Evolutionary conservation across 2,113 vertebrate species (phyloP), one percentile per base, ranked within the genome.

Genomic region (Pomatostomus ruficeps): DNA sequence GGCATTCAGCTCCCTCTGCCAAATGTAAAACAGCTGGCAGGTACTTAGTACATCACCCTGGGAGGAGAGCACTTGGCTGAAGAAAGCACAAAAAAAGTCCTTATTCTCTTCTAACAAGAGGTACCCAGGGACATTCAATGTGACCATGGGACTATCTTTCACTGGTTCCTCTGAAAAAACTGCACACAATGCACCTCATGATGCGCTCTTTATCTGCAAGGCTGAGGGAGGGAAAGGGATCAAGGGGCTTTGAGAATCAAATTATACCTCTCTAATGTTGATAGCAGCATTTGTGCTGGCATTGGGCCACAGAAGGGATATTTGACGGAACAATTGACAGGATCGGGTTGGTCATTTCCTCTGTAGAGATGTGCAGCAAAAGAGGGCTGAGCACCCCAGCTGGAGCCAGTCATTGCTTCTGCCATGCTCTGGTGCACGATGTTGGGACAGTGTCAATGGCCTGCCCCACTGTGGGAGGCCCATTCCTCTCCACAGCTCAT

Each of bases 1-100:
- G 13, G 4, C 31, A 28, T 88, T 96, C 63, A 57, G 28, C 22
- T 95, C 31, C 43, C 78, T 80, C 43, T 95, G 63, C 28, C 86
- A 94, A 67, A 59, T 59, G 67, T 61, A 97, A 85, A 81, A 74
- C 89, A 95, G 89, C 85, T 80, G 82, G 73, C 72, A 95, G 67
- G 67, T 94, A 80, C 82, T 96, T 90, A 90, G 68, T 80, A 31
- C 31, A 31, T 73, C 91, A 48, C 61, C 79, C 72, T 80, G 76
- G 57, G 85, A 95, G 79, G 52, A 80, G 36, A 90, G 59, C 2
- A 2, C 58, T 83, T 91, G 85, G 85, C 79, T 85, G 73, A 74
- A 90, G 72, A 83, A 93, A 91, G 38, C 63, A 58, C 22, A 68
- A 33, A 43, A 68, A 58, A 63, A 67, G 55, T 21, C 71, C 43